Conservation (phyloP, 2,797 vertebrate species). For the Podarcis siculus region DNA sequence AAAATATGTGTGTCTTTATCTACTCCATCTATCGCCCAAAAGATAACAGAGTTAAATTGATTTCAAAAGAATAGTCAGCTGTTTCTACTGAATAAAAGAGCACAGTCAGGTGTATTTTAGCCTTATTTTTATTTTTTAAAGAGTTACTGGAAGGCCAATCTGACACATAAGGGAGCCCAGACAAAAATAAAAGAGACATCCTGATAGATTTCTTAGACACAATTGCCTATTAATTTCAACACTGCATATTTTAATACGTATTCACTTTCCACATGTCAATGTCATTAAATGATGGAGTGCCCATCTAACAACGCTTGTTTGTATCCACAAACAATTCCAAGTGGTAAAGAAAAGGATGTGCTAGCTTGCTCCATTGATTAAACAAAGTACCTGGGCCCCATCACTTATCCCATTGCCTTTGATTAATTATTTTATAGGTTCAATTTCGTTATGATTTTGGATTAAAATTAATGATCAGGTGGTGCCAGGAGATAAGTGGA, state of each 20-base stretch:
- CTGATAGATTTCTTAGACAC: constrained; percentile 35
- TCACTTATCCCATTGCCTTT: constrained; percentile 64
- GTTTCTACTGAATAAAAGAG: constrained; percentile 30
- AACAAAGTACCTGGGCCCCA: constrained; percentile 68
- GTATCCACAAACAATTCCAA: constrained; percentile 56
- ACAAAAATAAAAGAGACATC: constrained; percentile 26
- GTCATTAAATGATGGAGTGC: constrained; percentile 65
- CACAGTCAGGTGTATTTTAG: constrained; percentile 56
- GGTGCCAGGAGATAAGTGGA: constrained; percentile 67
- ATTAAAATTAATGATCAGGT: constrained; percentile 70
- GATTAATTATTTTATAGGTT: constrained; percentile 75
- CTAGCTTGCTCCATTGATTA: constrained; percentile 72
- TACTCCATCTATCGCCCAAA: constrained; percentile 63
- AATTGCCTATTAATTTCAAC: constrained; percentile 48
- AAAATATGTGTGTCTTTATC: constrained; percentile 48
- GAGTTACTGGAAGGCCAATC: constrained; percentile 34
- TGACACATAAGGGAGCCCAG: constrained; percentile 18
- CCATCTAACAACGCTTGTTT: constrained; percentile 63
- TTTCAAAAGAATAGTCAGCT: constrained; percentile 38
- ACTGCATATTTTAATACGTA: constrained; percentile 42
- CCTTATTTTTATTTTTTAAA: background rate
- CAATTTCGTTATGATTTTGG: constrained; percentile 70
- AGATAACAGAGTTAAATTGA: constrained; percentile 52
- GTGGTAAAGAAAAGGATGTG: constrained; percentile 60
- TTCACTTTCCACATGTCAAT: constrained; percentile 34